Evolutionary conservation across 2,113 vertebrate species (phyloP).

Genomic region (Cranoglanis bouderius): DNA sequence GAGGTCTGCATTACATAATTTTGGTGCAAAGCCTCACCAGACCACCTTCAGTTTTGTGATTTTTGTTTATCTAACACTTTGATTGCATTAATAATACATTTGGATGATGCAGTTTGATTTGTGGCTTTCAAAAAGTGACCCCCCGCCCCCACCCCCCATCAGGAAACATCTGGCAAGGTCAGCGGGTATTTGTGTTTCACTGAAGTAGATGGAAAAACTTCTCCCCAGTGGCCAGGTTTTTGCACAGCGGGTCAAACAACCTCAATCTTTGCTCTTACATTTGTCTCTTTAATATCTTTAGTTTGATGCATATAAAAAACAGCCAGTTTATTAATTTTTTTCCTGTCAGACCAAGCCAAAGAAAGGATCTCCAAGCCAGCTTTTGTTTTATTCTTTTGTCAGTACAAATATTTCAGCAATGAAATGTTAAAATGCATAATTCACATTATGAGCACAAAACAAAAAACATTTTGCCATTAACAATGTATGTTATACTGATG

Average conservation of each 20-base stretch:
- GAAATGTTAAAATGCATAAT: neutral
- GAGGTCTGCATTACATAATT: neutral
- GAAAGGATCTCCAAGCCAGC: neutral
- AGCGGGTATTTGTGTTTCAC: conserved; percentile 50
- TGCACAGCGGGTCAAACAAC: conserved; percentile 38
- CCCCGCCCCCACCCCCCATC: conserved; percentile 13
- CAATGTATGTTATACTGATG: neutral
- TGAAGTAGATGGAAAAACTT: conserved; percentile 60
- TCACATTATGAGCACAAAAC: neutral
- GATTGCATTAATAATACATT: neutral
- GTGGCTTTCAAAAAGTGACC: neutral
- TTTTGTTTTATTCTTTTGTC: neutral
- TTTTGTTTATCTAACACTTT: neutral
- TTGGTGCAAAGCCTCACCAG: neutral
- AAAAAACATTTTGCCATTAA: neutral
- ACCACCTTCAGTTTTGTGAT: neutral
- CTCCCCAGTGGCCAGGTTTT: conserved; percentile 46
- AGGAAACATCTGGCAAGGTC: conserved; percentile 66
- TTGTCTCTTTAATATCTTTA: neutral
- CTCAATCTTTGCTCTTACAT: conserved; percentile 17
- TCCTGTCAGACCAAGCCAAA: neutral
- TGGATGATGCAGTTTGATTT: neutral
- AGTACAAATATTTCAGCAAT: neutral
- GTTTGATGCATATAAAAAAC: neutral
- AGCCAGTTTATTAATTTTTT: neutral